Evolutionary conservation across 35 echinoderm and acorn worm species (phyloP), one percentile per base, ranked within the genome.

Genomic region (Amphiura filiformis): DNA sequence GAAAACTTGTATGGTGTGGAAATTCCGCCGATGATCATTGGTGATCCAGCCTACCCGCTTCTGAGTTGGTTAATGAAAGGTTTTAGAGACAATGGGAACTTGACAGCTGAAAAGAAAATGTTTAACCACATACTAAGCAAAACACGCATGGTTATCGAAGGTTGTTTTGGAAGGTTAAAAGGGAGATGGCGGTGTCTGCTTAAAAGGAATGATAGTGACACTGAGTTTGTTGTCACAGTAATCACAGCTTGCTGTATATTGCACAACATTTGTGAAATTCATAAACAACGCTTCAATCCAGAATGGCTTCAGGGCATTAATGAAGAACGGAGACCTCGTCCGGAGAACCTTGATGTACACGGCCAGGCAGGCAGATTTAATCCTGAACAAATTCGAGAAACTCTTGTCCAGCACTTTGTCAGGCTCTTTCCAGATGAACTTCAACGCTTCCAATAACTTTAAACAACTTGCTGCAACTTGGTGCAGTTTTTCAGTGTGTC

Each of bases 21-120:
- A 13, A 80, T 94, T 1, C 93, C 93, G 23, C 34, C 81, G 31
- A 37, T 94, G 34, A 90, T 94, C 56, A 18, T 94, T 30, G 92
- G 92, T 47, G 92, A 94, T 80, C 87, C 92, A 26, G 93, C 93
- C 17, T 91, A 94, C 42, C 88, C 84, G 11, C 39, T 94, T 15
- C 39, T 52, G 36, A 40, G 38, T 32, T 90, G 80, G 56, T 49
- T 94, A 30, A 90, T 94, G 84, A 91, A 94, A 34, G 83, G 52
- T 0, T 90, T 82, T 64, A 70, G 87, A 22, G 93, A 87, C 31
- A 39, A 44, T 38, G 88, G 83, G 1, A 41, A 64, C 26, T 23
- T 87, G 31, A 56, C 80, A 49, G 26, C 49, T 28, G 79, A 61
- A 37, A 36, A 91, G 34, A 65, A 39, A 26, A 0, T 37, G 0